A percentile compares a stretch with the other conserved stretches of the same genome.
phyloP scores from a whole-genome alignment of 1,140 invertebrate species.

The Macrostomum lignano region DNA sequence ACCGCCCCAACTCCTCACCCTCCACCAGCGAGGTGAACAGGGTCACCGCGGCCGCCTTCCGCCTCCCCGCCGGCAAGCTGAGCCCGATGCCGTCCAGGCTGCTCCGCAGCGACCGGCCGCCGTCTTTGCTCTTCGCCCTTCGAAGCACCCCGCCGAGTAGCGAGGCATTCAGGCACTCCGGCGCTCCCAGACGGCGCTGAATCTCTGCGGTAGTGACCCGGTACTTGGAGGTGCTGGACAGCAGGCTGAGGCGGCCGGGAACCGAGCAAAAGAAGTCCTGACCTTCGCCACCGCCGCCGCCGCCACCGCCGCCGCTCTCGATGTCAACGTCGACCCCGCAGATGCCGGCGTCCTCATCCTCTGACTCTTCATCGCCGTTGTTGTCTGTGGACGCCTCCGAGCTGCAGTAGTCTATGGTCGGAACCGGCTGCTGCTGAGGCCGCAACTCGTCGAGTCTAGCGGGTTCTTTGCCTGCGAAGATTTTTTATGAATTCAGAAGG shows the following conservation, averaged over 20 bases:
- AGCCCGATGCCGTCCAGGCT: slow-evolving; percentile 94
- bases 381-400: too few species aligned
- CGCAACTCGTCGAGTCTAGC: too few species aligned
- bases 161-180: slow-evolving; percentile 93
- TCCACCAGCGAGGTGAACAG: slow-evolving; percentile 85
- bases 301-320: too few species aligned
- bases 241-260: slow-evolving; percentile 70
- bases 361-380: too few species aligned
- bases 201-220: slow-evolving; percentile 97
- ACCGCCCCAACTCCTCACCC: too few species aligned
- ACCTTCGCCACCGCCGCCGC: too few species aligned
- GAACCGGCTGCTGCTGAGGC: too few species aligned
- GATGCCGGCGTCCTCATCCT: too few species aligned
- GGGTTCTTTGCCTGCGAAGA: too few species aligned
- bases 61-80: slow-evolving; percentile 74
- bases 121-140: slow-evolving; percentile 98
- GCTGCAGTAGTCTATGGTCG: too few species aligned
- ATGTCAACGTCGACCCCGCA: too few species aligned
- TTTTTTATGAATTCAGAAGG: too few species aligned
- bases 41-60: slow-evolving; percentile 96
- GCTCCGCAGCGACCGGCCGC: slow-evolving; percentile 69
- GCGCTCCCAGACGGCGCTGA: slow-evolving; percentile 73
- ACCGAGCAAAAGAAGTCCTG: slow-evolving; percentile 33
- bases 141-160: slow-evolving; percentile 79
- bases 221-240: slow-evolving; percentile 93